A percentile compares a stretch with the other conserved stretches of the same genome.
Conservation (phyloP, 2,888 invertebrate genomes). For the Hemaris fuciformis region DNA sequence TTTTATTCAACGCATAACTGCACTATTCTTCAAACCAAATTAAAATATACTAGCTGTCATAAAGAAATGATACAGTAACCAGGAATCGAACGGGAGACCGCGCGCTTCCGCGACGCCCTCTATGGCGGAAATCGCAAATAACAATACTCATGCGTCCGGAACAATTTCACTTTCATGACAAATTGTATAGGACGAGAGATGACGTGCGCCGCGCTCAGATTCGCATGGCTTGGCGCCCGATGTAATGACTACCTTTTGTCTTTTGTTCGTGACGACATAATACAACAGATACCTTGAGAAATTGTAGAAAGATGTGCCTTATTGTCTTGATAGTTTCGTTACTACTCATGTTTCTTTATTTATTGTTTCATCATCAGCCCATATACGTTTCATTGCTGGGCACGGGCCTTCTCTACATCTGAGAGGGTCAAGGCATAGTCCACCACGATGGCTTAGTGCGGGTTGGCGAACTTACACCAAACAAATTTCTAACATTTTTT, state of each 20-base stretch:
- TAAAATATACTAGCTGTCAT: background rate
- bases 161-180: slow-evolving; percentile 5
- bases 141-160: slow-evolving; percentile 1
- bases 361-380: too few species aligned
- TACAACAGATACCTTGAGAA: too few species aligned
- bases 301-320: background rate
- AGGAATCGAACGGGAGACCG: background rate
- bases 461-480: too few species aligned
- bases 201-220: background rate
- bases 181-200: background rate
- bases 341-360: too few species aligned
- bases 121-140: slow-evolving; percentile 1
- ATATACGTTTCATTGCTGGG: too few species aligned
- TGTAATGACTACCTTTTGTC: background rate
- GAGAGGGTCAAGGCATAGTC: too few species aligned
- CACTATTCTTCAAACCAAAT: background rate
- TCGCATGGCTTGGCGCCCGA: background rate
- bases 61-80: background rate
- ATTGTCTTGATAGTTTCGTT: background rate
- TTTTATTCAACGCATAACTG: background rate
- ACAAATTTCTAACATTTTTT: too few species aligned
- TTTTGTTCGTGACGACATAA: background rate
- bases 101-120: slow-evolving; percentile 1
- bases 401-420: too few species aligned
- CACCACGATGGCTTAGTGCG: too few species aligned